phyloP scores from a whole-genome alignment of 2,888 invertebrate genomes.

The Drosophila eohydei region DNA sequence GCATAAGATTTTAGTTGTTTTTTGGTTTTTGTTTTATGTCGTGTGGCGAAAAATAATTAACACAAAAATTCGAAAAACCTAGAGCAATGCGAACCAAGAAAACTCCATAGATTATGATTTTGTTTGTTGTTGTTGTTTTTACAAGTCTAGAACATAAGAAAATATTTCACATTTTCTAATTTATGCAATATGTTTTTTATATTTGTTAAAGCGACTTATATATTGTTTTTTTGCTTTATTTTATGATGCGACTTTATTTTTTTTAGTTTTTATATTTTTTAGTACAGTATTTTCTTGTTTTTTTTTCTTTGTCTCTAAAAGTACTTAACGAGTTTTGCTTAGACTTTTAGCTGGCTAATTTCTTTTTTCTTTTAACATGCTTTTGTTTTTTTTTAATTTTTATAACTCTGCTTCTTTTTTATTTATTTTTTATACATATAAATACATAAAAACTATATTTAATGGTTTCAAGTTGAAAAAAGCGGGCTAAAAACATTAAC shows the following conservation, averaged over 20 bases:
- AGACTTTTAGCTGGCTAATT: constrained; percentile 64
- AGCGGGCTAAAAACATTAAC: constrained; percentile 69
- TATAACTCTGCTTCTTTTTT: constrained; percentile 15
- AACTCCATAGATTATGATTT: constrained; percentile 44
- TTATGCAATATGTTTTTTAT: constrained; percentile 58
- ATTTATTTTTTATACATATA: constrained; percentile 68
- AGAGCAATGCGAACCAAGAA: constrained; percentile 62
- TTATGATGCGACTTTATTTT: constrained; percentile 62
- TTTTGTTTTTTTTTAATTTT: constrained; percentile 25
- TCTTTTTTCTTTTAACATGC: constrained; percentile 64
- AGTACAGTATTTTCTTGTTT: constrained; percentile 49
- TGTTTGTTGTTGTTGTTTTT: constrained; percentile 28
- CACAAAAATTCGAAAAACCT: constrained; percentile 56
- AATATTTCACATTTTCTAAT: constrained; percentile 74
- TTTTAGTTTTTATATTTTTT: constrained; percentile 38
- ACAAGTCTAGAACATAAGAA: constrained; percentile 79
- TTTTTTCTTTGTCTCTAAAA: constrained; percentile 65
- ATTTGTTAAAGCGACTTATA: constrained; percentile 73
- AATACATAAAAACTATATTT: constrained; percentile 75
- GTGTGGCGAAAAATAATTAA: constrained; percentile 65
- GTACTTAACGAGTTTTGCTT: constrained; percentile 77
- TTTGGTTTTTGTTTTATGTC: constrained; percentile 52
- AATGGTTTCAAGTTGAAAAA: constrained; percentile 57
- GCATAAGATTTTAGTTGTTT: constrained; percentile 70
- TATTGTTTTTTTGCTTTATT: constrained; percentile 32